These are phyloP conservation scores for Bombus waltoni DNA, from an alignment of 1,140 invertebrate species.

Conservation along the genomic window DNA sequence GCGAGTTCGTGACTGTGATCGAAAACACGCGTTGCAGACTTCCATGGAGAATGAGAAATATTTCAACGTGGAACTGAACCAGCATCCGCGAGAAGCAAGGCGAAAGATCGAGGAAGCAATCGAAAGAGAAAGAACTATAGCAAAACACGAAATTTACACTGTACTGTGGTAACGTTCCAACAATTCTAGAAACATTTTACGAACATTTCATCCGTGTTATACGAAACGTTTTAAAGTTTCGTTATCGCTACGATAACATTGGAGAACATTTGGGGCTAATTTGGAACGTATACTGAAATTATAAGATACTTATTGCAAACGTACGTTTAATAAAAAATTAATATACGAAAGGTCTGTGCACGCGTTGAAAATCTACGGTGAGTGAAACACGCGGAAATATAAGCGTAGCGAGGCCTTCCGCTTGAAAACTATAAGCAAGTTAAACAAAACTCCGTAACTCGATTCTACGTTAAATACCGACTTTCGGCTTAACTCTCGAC, in stretches of 20 bases:
- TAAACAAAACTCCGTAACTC: slow-evolving; percentile 45
- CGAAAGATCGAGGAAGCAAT: neutral
- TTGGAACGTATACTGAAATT: too few species aligned
- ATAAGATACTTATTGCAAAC: too few species aligned
- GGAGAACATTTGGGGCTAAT: too few species aligned
- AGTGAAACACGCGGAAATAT: neutral
- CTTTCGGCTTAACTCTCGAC: neutral
- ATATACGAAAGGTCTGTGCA: neutral
- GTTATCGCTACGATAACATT: too few species aligned
- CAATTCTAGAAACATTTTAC: too few species aligned
- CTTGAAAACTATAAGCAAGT: slow-evolving; percentile 70
- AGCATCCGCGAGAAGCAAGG: neutral
- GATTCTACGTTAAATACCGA: slow-evolving; percentile 30
- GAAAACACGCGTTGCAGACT: neutral
- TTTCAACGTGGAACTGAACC: neutral
- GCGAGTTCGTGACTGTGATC: neutral
- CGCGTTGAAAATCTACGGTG: neutral
- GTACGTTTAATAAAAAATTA: too few species aligned
- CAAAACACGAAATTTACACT: too few species aligned
- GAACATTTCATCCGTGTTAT: neutral
- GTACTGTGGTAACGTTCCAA: too few species aligned
- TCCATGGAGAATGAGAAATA: neutral
- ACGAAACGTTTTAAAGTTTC: neutral
- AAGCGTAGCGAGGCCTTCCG: slow-evolving; percentile 18
- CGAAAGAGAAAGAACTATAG: neutral